Conservation (phyloP, 2,113 vertebrate species). For the Ammospiza caudacuta region DNA sequence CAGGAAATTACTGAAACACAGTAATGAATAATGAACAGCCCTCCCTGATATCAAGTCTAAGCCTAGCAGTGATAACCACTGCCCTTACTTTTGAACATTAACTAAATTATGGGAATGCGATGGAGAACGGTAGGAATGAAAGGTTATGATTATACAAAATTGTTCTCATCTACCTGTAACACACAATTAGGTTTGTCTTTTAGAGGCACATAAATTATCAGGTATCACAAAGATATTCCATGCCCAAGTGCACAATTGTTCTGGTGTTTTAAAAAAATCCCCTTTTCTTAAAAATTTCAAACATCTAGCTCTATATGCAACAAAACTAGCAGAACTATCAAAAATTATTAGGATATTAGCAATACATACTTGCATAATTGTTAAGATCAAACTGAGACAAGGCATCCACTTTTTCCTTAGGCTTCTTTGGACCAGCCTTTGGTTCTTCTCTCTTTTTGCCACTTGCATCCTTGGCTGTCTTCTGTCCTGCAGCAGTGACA, state of each 20-base stretch:
- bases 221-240: not conserved
- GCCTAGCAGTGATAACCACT: not conserved
- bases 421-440: slow-evolving; percentile 90
- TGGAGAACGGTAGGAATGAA: not conserved
- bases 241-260: not conserved
- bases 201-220: not conserved
- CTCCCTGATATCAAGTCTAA: not conserved
- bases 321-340: not conserved
- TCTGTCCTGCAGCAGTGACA: slow-evolving; percentile 71
- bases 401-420: slow-evolving; percentile 94
- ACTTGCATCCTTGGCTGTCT: slow-evolving; percentile 81
- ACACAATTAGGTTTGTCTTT: not conserved
- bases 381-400: slow-evolving; percentile 98
- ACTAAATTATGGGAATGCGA: not conserved
- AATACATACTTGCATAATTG: slow-evolving; percentile 96
- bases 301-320: not conserved
- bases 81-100: not conserved
- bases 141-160: not conserved
- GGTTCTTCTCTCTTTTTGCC: slow-evolving; percentile 91
- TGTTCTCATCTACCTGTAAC: not conserved
- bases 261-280: not conserved
- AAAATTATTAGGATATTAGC: not conserved
- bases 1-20: not conserved
- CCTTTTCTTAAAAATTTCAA: not conserved
- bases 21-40: not conserved